Evolutionary conservation across 2,888 invertebrate genomes (phyloP).

Genomic region (Conomelus anceps): DNA sequence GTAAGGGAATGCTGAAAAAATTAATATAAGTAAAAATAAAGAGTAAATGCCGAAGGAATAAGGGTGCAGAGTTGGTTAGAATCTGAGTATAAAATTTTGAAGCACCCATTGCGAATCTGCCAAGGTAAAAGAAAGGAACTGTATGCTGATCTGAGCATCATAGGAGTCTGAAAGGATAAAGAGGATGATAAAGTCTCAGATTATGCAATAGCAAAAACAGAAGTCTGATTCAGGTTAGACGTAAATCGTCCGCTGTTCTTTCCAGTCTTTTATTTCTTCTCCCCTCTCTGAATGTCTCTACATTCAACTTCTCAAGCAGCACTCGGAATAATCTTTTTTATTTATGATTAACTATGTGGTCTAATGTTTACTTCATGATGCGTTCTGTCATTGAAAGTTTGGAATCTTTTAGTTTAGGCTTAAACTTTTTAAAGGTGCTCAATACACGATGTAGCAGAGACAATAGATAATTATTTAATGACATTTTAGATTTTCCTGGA

Average conservation of each 20-base stretch:
- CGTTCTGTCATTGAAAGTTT: too few species aligned
- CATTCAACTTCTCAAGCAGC: too few species aligned
- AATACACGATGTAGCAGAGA: too few species aligned
- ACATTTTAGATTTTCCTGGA: constrained; percentile 32
- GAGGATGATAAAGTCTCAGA: constrained; percentile 12
- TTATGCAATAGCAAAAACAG: background rate
- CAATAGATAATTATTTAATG: constrained; percentile 29
- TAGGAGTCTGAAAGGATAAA: constrained; percentile 2
- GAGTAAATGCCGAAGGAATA: background rate
- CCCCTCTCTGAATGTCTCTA: background rate
- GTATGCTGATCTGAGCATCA: constrained; percentile 13
- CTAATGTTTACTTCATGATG: too few species aligned
- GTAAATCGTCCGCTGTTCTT: background rate
- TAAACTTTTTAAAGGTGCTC: too few species aligned
- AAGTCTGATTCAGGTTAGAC: background rate
- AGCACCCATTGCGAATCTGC: constrained; percentile 20
- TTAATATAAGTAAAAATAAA: too few species aligned
- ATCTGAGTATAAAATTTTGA: background rate
- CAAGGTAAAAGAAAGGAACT: constrained; percentile 28
- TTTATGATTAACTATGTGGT: too few species aligned
- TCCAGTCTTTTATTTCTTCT: background rate
- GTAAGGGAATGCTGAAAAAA: too few species aligned
- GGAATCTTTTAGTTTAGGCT: too few species aligned
- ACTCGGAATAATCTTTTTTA: too few species aligned
- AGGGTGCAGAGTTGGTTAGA: background rate